Evolutionary conservation across 2,888 invertebrate species (phyloP).

Genomic region (Stomorhina lunata): DNA sequence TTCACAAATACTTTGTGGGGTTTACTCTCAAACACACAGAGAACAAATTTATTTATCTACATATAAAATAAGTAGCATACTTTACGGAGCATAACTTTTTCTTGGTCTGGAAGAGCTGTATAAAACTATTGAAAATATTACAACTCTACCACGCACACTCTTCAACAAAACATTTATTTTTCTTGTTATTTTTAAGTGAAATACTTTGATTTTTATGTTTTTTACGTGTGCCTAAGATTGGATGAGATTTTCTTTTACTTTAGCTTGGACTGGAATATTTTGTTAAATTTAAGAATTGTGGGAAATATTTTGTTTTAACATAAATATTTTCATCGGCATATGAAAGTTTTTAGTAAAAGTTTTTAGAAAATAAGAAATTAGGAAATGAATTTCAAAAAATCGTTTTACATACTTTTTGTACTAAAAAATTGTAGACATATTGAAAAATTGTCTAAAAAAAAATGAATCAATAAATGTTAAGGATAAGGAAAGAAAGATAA

Average conservation of each 20-base stretch:
- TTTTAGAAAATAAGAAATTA: too few relatives aligned
- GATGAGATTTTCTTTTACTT: constrained; percentile 46
- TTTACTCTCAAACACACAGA: neutral
- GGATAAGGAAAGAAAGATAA: too few relatives aligned
- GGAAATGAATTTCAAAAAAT: too few relatives aligned
- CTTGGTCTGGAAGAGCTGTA: neutral
- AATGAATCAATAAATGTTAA: too few relatives aligned
- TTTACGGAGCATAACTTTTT: constrained; percentile 38
- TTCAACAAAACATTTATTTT: neutral
- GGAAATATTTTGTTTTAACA: constrained; percentile 4
- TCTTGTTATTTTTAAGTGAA: constrained; percentile 39
- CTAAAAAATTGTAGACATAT: too few relatives aligned
- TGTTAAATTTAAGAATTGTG: neutral
- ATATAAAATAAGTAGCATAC: constrained; percentile 44
- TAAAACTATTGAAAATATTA: constrained; percentile 10
- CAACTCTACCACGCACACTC: constrained; percentile 8
- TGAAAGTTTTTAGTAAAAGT: too few relatives aligned
- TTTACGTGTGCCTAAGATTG: constrained; percentile 64
- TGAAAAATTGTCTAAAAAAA: too few relatives aligned
- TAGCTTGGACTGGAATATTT: constrained; percentile 23
- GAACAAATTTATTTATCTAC: neutral
- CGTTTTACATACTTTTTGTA: too few relatives aligned
- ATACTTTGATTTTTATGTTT: constrained; percentile 65
- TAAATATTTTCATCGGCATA: constrained; percentile 45
- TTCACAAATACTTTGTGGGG: neutral